A percentile compares a stretch with the other conserved stretches of the same genome.
Evolutionary conservation across 2,888 invertebrate genomes (phyloP).

Genomic region (Fabriciana adippe): DNA sequence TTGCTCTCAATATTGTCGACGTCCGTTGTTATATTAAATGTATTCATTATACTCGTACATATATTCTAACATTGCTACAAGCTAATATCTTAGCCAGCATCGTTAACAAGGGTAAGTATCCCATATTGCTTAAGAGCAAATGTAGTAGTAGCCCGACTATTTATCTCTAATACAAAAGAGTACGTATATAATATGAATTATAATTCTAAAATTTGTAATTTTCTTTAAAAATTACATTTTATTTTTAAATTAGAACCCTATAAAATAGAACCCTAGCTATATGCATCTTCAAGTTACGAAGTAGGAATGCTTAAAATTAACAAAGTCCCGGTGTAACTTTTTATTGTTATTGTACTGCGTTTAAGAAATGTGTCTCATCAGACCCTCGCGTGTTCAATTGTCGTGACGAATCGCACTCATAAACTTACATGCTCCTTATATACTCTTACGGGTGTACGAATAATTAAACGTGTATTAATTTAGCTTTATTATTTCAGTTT

Average conservation of each 20-base stretch:
- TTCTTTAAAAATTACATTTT: no score
- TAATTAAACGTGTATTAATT: conserved; percentile 52
- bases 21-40: conserved; percentile 58
- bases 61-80: conserved; percentile 19
- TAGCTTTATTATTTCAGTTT: conserved; percentile 19
- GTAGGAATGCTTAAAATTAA: conserved; percentile 49
- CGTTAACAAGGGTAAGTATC: neutral
- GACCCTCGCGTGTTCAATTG: conserved; percentile 69
- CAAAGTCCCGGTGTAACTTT: conserved; percentile 49
- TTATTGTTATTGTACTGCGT: conserved; percentile 46
- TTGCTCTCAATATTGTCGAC: conserved; percentile 80
- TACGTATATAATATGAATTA: no score
- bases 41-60: conserved; percentile 55
- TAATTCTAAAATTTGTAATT: no score
- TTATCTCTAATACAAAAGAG: no score
- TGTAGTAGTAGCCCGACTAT: neutral
- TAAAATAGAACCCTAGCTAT: no score
- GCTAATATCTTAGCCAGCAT: conserved; percentile 25
- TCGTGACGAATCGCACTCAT: conserved; percentile 78
- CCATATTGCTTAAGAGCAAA: neutral
- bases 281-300: neutral
- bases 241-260: no score
- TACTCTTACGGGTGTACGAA: conserved; percentile 50
- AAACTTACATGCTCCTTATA: conserved; percentile 65
- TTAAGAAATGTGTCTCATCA: conserved; percentile 56